Conservation (phyloP, 2,888 invertebrate genomes). For the Mythimna albipuncta region DNA sequence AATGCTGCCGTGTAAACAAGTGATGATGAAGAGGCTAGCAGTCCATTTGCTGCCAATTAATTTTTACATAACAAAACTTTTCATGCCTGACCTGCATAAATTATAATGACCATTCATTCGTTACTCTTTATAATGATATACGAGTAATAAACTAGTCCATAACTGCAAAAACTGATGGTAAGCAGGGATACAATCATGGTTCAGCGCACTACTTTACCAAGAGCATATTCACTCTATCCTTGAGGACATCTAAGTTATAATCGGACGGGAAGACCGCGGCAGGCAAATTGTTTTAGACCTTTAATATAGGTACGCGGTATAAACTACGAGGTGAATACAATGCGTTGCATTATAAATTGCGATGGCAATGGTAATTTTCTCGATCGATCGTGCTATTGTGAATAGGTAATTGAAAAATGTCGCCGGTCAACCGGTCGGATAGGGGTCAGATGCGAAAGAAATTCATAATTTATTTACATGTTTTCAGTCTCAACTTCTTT, state of each 20-base stretch:
- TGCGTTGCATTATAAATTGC: conserved; percentile 7
- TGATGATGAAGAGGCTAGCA: too few relatives aligned
- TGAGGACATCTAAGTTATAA: too few relatives aligned
- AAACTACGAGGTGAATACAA: not conserved
- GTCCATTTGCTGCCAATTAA: not conserved
- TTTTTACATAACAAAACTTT: not conserved
- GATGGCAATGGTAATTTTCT: not conserved
- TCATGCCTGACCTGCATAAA: not conserved
- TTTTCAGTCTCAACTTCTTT: not conserved
- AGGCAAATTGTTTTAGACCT: too few relatives aligned
- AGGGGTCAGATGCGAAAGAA: not conserved
- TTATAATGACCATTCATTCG: not conserved
- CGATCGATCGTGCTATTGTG: not conserved
- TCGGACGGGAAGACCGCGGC: too few relatives aligned
- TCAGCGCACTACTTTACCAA: too few relatives aligned
- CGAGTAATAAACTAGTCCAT: too few relatives aligned
- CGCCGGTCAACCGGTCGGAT: not conserved
- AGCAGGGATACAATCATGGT: too few relatives aligned
- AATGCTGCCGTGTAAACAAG: too few relatives aligned
- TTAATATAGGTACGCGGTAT: too few relatives aligned
- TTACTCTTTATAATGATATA: too few relatives aligned
- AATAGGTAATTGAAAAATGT: conserved; percentile 9
- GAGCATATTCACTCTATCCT: too few relatives aligned
- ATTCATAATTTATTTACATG: not conserved
- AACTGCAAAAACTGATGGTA: too few relatives aligned